Conservation (phyloP, 2,113 vertebrate species). For the Bostrychus sinensis region DNA sequence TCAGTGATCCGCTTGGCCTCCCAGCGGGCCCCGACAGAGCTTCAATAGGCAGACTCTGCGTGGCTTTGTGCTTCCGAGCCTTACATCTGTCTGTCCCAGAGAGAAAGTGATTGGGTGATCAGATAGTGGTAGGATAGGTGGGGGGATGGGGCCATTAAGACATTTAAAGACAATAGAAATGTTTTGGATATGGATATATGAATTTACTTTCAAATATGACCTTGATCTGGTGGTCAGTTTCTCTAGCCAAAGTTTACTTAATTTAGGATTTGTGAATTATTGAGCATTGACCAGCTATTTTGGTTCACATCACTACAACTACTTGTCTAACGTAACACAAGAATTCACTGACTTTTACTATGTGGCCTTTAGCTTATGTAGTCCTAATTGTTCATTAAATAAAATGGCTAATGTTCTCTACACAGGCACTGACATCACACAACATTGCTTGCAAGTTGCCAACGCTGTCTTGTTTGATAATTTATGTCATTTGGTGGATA, state of each 20-base stretch:
- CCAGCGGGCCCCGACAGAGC: slow-evolving; percentile 59
- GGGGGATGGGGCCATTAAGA: slow-evolving; percentile 1
- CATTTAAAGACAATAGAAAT: not conserved
- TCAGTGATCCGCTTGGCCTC: slow-evolving; percentile 69
- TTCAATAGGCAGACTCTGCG: slow-evolving; percentile 66
- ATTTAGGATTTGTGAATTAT: no score
- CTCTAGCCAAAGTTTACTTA: no score
- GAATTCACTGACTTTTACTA: not conserved
- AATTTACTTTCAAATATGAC: no score
- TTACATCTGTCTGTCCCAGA: slow-evolving; percentile 61
- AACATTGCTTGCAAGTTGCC: no score
- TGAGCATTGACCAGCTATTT: no score
- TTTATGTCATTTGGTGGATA: no score
- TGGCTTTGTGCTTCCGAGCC: slow-evolving; percentile 63
- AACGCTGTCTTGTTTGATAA: not conserved
- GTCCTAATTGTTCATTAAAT: no score
- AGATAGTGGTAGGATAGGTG: not conserved
- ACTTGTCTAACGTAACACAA: not conserved
- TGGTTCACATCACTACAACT: no score
- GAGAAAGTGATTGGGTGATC: slow-evolving; percentile 3
- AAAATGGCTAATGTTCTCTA: no score
- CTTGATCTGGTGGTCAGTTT: no score
- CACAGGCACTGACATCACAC: no score
- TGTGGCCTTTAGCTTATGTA: no score
- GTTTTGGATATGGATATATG: not conserved